These are phyloP conservation scores for Intellagama lesueurii DNA, from an alignment of 2,797 vertebrate species.

Conservation along the genomic window DNA sequence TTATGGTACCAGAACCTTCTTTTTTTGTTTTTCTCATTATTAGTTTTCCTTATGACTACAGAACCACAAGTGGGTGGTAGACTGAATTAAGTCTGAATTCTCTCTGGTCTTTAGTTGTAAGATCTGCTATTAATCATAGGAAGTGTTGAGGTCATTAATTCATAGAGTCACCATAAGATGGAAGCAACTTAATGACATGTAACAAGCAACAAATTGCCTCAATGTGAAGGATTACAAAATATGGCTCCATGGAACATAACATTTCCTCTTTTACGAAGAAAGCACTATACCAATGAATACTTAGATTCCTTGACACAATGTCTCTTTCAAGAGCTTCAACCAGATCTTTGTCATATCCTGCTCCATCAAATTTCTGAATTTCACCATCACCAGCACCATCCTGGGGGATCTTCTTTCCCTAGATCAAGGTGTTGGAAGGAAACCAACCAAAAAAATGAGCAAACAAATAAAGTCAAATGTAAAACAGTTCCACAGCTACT, in stretches of 20 bases:
- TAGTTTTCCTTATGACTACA: neutral
- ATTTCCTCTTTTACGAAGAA: slow-evolving; percentile 21
- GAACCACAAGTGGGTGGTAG: neutral
- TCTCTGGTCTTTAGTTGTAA: too few species aligned
- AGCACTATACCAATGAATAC: slow-evolving; percentile 89
- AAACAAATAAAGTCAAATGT: neutral
- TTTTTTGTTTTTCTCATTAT: neutral
- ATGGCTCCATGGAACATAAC: neutral
- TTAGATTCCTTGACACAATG: slow-evolving; percentile 95
- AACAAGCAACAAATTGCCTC: neutral
- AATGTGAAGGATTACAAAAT: neutral
- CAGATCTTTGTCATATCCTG: slow-evolving; percentile 91
- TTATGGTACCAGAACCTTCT: neutral
- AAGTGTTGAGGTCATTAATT: too few species aligned
- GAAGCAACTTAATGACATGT: too few species aligned
- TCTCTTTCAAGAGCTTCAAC: slow-evolving; percentile 95
- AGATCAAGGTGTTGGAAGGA: slow-evolving; percentile 21
- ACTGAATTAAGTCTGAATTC: too few species aligned
- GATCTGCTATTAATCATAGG: too few species aligned
- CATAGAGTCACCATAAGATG: too few species aligned
- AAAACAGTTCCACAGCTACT: neutral
- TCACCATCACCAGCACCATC: slow-evolving; percentile 86
- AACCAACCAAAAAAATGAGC: neutral
- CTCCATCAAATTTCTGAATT: slow-evolving; percentile 91
- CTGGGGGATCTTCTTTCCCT: slow-evolving; percentile 88